Evolutionary conservation across 2,113 vertebrate genomes (phyloP).

Genomic region (Pavo muticus): DNA sequence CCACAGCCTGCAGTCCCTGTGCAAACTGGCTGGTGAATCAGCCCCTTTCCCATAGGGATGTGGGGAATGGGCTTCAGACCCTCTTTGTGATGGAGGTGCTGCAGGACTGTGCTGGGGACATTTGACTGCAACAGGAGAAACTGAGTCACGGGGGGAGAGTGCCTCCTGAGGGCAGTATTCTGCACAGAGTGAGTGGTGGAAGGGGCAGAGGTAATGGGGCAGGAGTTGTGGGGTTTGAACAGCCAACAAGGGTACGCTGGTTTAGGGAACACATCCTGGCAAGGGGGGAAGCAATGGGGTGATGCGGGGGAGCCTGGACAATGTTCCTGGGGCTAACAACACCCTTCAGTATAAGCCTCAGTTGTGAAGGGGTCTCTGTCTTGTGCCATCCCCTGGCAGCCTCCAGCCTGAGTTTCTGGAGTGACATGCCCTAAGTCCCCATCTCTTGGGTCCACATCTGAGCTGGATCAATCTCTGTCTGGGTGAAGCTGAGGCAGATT

Average conservation of each 20-base stretch:
- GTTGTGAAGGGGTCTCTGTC: not conserved
- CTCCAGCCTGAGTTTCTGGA: not conserved
- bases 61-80: not conserved
- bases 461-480: not conserved
- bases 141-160: not conserved
- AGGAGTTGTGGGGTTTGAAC: not conserved
- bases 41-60: not conserved
- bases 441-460: not conserved
- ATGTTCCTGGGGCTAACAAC: not conserved
- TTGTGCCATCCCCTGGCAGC: not conserved
- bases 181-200: not conserved
- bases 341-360: accelerated
- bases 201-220: not conserved
- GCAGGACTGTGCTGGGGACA: not conserved
- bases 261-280: not conserved
- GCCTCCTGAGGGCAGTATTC: not conserved
- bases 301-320: not conserved
- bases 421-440: not conserved
- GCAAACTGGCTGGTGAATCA: not conserved
- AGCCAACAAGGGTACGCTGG: not conserved
- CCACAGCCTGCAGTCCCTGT: not conserved
- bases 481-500: not conserved
- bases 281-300: no score
- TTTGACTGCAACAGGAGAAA: accelerated
- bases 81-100: not conserved